Base-by-base conservation (phyloP, 2,113 vertebrate species). In the Sula dactylatra region DNA sequence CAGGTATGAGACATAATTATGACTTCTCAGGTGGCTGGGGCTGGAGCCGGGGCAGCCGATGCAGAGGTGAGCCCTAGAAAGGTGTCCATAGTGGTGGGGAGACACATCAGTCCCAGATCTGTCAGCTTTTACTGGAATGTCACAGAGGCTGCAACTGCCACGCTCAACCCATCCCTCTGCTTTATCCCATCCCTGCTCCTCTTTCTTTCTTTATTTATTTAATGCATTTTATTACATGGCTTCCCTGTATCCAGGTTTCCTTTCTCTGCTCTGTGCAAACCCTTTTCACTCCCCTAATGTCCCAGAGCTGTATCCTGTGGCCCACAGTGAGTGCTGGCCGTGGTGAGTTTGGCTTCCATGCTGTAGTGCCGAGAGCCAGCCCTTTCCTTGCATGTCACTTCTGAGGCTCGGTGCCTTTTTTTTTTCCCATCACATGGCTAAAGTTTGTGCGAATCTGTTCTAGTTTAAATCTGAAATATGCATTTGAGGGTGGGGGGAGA, bases 291-390 rank as follows among this genome's bases (percentile, higher is more conserved):
- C 27, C n/a, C 31, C 50, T 15, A 8, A 13, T 3, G 16, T 32
- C 72, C 71, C 66, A 0, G 0, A 40, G 74, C 38, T 88, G 69
- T 27, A 14, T 26, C 20, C 59, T 12, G 21, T 69, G 77, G 31
- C 73, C 59, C 10, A 1, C 42, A 58, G 69, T 16, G 0, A 0
- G 32, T 0, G 2, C 0, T 83, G 90, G 21, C 86, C 5, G 0
- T 7, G 66, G 36, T 45, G 72, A 18, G 22, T 45, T 55, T 84
- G 83, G 38, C 27, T 26, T 47, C 47, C 0, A 2, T 67, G 69
- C 64, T 11, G 34, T 5, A 20, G 25, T 32, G 38, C 58, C 4
- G 9, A 10, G 29, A 82, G 34, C 29, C 91, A 94, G 45, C 19
- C 49, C 64, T 26, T 26, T 14, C 83, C 36, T 54, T 3, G 0